Evolutionary conservation across 1,140 invertebrate genomes (phyloP), one percentile per base, ranked within the genome.

Genomic region (Xylocopa sonorina): DNA sequence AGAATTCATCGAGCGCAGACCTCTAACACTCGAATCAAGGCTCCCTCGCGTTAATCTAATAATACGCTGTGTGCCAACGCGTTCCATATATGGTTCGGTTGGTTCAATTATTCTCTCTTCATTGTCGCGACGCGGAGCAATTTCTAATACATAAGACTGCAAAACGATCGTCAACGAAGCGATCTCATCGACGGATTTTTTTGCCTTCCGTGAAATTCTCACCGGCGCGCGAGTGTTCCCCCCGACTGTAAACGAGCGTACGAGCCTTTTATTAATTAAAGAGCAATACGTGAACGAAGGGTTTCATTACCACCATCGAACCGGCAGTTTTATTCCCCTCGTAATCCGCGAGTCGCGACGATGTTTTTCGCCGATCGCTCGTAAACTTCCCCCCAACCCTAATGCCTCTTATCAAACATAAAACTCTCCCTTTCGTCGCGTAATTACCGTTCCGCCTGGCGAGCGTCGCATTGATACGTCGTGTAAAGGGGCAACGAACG

Each of bases 381-480:
- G 73, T 67, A 76, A 67, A 76, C 43, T 43, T 16, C 41, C 14
- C 6, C 32, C 4, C 10, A 21, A 51, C 24, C 10, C 4, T 51
- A 14, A 27, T 46, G 48, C 32, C 73, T 82, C 48, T 82, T 73
- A 53, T 81, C 27, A 51, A 14, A 48, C 18, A 38, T n/a, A 55
- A 41, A 46, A 14, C 29, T 78, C 57, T 73, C 74, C 62, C 63
- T 38, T 46, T 73, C 38, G 41, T 62, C 68, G 68, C 46, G 69
- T 72, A 84, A 85, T 85, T 85, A 84, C 53, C 58, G 46, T 67
- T 79, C 64, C 55, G 16, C n/a, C 60, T 9, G 62, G 43, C 46
- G 24, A 60, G 21, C 50, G 63, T 27, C 68, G 68, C 68, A 50
- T 84, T 73, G 68, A 79, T 74, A 38, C 64, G 32, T 63, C 27